Percentiles rank a stretch among this genome's conserved stretches.
Evolutionary conservation across 2,113 vertebrate species (phyloP).

Genomic region (Daubentonia madagascariensis): DNA sequence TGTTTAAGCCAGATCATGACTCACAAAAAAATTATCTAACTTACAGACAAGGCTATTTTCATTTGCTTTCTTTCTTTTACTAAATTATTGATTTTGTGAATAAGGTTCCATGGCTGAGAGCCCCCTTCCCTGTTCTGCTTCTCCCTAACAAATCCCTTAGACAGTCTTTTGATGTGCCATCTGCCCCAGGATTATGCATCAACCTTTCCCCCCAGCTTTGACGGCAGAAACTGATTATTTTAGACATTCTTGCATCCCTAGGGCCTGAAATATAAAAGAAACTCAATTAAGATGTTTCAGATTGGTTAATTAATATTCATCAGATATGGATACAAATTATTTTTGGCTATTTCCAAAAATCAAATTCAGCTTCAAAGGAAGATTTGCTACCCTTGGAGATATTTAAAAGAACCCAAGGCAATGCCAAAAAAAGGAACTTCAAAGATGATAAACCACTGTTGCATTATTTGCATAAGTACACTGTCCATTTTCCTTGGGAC

Average conservation of each 20-base stretch:
- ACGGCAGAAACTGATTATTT: not conserved
- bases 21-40: not conserved
- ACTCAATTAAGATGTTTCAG: slow-evolving; percentile 26
- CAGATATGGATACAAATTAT: not conserved
- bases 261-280: slow-evolving; percentile 7
- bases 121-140: not conserved
- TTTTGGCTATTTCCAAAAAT: slow-evolving; percentile 28
- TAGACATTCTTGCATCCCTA: not conserved
- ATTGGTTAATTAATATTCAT: slow-evolving; percentile 7
- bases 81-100: slow-evolving; percentile 40
- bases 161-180: not conserved
- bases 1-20: not conserved
- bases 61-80: slow-evolving; percentile 24
- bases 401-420: slow-evolving; percentile 10
- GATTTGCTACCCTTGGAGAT: not conserved
- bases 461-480: not conserved
- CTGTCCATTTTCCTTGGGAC: not conserved
- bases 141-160: not conserved
- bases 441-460: slow-evolving; percentile 21
- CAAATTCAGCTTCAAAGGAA: slow-evolving; percentile 50
- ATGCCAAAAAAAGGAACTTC: not conserved
- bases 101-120: not conserved
- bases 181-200: not conserved
- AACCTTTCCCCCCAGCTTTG: not conserved
- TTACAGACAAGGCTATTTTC: not conserved